phyloP scores from a whole-genome alignment of 2,888 invertebrate genomes.

The Stramonita haemastoma region DNA sequence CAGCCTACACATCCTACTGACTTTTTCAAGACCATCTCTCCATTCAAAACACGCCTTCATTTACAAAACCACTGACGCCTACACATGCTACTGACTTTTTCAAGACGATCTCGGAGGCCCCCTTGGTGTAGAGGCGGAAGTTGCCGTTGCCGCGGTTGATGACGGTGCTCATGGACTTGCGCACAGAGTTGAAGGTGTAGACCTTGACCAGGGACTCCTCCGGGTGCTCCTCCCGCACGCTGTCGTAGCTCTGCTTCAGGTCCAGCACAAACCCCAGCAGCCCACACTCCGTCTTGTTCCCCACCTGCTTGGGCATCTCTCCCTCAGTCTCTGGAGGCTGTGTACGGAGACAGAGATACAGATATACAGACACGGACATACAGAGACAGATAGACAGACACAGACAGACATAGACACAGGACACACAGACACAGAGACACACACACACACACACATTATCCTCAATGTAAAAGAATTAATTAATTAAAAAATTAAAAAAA shows the following conservation, averaged over 20 bases:
- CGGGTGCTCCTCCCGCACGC: slow-evolving; percentile 89
- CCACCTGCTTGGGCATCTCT: slow-evolving; percentile 86
- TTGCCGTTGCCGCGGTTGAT: slow-evolving; percentile 87
- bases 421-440: too few species aligned
- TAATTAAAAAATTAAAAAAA: too few species aligned
- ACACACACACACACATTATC: too few species aligned
- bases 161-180: slow-evolving; percentile 99
- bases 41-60: too few species aligned
- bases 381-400: too few species aligned
- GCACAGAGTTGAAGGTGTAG: slow-evolving; percentile 97
- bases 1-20: too few species aligned
- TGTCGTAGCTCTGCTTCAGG: slow-evolving; percentile 94
- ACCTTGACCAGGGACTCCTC: slow-evolving; percentile 91
- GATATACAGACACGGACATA: too few species aligned
- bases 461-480: too few species aligned
- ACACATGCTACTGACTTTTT: slow-evolving; percentile 86
- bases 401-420: too few species aligned
- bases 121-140: slow-evolving; percentile 95
- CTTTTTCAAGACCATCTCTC: too few species aligned
- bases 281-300: slow-evolving; percentile 99
- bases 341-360: background rate
- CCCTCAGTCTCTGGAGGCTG: slow-evolving; percentile 67
- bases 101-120: slow-evolving; percentile 98
- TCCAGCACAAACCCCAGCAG: slow-evolving; percentile 95
- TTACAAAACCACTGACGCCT: too few species aligned